Evolutionary conservation across 2,888 invertebrate genomes (phyloP), one percentile per base, ranked within the genome.

Genomic region (Cephus rjabovi): DNA sequence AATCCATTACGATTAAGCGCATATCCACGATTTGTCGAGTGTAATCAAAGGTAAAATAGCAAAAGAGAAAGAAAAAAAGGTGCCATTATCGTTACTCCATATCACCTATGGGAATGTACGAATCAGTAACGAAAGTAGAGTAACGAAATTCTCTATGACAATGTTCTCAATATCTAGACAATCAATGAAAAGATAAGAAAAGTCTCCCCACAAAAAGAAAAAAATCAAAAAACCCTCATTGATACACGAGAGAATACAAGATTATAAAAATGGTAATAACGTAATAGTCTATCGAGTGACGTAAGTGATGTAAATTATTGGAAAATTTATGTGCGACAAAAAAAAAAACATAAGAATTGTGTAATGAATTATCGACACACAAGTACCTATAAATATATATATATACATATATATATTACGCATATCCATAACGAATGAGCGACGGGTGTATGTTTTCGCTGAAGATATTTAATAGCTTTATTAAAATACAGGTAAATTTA

Each of bases 401-500:
- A 37, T 23, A 40, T 37, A 37, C 6, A 40, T 40, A 15, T 40
- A 40, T 40, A 40, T 40, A 56, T 56, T 56, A 56, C 9, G 23
- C 23, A 23, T 23, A 56, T 56, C 56, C 56, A 23, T 56, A 56
- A 56, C 56, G 56, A 56, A 56, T 56, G 56, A 56, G 23, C 56
- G 56, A 9, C 56, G 56, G 23, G 56, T 56, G 56, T 78, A 75
- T 37, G 76, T 78, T 78, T 78, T 78, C 73, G 78, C 75, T 40
- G 71, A 78, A 35, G 75, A 77, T 56, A 70, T 77, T 37, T 77
- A 75, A 78, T 78, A 76, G 73, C 75, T 76, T 78, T 78, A 78
- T 78, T 76, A 23, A 76, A 76, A 40, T 56, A 76, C 70, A 68
- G n/a, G 31, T 68, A n/a, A 76, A 34, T 37, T 12, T 12, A 56